Evolutionary conservation across 2,888 invertebrate genomes (phyloP), one percentile per base, ranked within the genome.

Genomic region (Peribatodes rhomboidaria): DNA sequence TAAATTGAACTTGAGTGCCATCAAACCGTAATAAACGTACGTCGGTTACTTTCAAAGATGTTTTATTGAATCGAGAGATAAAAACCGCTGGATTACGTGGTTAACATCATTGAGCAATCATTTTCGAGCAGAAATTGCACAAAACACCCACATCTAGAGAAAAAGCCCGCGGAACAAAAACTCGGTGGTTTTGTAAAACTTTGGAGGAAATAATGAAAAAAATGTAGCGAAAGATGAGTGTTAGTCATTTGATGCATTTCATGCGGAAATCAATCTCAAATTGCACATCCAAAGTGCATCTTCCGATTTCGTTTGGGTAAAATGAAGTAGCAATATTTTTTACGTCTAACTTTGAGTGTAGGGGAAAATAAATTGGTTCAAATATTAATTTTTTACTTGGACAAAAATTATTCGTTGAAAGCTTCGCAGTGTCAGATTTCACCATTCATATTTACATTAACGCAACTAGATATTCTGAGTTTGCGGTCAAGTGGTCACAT

Each of bases 181-280:
- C 61, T 11, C 33, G 0, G 54, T 18, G 54, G 52, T 61, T 65
- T 65, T 35, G 53, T 56, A 35, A 57, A 63, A 31, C 42, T 55
- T 60, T 60, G 31, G 76, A 85, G 84, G 84, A 84, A 84, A 83
- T 67, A 68, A 37, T 61, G 77, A 87, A 90, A 89, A 89, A 87
- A 89, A 81, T 76, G 78, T 81, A 79, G 80, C 85, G 82, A 81
- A 59, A 83, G 75, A 79, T 83, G 82, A 85, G 83, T 86, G 82
- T 85, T 80, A 81, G 82, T 87, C 86, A 87, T 92, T 91, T 83
- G 83, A 77, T 70, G 76, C 76, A 85, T 81, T 85, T 89, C 90
- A 85, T 86, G 91, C 92, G 92, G 92, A 92, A 91, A 89, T 88
- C 83, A 85, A 84, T 90, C 92, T 92, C 92, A 89, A 90, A 91